phyloP scores from a whole-genome alignment of 2,113 vertebrate genomes.

The Cryptotis parvus region DNA sequence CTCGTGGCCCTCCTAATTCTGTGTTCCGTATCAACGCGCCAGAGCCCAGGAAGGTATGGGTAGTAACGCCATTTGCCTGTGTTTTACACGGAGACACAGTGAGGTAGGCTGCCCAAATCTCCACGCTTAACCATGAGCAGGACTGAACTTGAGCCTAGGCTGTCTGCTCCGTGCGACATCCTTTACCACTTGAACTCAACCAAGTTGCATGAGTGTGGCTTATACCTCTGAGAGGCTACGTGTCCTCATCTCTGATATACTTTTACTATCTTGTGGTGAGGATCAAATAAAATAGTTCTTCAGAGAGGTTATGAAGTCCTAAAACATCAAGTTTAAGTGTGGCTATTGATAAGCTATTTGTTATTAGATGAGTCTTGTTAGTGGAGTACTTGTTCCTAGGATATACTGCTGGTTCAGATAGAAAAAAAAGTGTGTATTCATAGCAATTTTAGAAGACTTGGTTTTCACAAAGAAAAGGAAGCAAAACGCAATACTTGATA shows the following conservation, averaged over 20 bases:
- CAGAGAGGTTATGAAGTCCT: neutral
- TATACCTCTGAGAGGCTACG: neutral
- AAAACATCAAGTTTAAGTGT: neutral
- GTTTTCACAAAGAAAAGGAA: neutral
- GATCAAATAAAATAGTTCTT: neutral
- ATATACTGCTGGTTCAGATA: neutral
- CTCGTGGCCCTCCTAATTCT: neutral
- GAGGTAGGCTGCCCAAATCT: neutral
- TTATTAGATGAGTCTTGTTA: neutral
- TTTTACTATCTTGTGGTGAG: neutral
- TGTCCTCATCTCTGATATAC: neutral
- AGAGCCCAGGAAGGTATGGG: neutral
- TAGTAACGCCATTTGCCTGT: neutral
- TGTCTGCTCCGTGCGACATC: neutral
- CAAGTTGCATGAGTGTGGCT: fast-evolving
- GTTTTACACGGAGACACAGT: neutral
- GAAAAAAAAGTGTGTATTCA: neutral
- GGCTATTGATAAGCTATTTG: neutral
- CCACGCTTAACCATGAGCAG: neutral
- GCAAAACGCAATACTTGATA: neutral
- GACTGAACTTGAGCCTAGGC: neutral
- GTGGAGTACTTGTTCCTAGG: neutral
- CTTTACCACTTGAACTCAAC: neutral
- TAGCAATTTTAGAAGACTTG: slow-evolving; percentile 22
- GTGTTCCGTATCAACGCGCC: too few species aligned